Evolutionary conservation across 2,888 invertebrate genomes (phyloP), one percentile per base, ranked within the genome.

Genomic region (Papilio elwesi): DNA sequence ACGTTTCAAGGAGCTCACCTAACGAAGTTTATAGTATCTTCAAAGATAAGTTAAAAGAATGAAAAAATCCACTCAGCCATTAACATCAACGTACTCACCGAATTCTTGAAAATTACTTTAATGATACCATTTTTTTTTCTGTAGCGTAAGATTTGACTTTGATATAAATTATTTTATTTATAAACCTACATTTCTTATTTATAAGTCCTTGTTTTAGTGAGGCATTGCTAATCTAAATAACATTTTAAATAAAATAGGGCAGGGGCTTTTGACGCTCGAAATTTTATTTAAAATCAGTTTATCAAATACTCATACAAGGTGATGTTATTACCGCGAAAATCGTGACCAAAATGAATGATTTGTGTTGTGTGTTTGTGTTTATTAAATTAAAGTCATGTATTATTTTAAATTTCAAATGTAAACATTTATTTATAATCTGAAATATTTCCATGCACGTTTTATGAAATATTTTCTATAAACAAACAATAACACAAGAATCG

Each of bases 11-110:
- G 55, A 68, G 68, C 26, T 55, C 57, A 57, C 68, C 48, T 68
- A 68, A 68, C 68, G 68, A 68, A 68, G 68, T 68, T 68, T 68
- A 68, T 55, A 68, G 55, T 68, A 57, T 68, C 47, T 48, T 68
- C 16, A 48, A 68, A 57, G 55, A 47, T 68, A 68, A 65, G 65
- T 65, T 51, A 36, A 65, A 66, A 36, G 38, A 68, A 68, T 68
- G 68, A 68, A 68, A 68, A 68, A 68, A 55, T 16, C 68, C 57
- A 26, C 15, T 43, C 68, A 57, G 68, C 53, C 26, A 55, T 68
- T 68, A 43, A 13, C n/a, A 15, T 53, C 38, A 38, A 43, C 67
- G 10, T 63, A 7, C 12, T 16, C 48, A 55, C 16, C 55, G 11
- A 26, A 55, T 57, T 68, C 12, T 55, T 55, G 15, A 57, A 68